A percentile compares a stretch with the other conserved stretches of the same genome.
phyloP scores from a whole-genome alignment of 2,888 invertebrate species.

The Phania funesta region DNA sequence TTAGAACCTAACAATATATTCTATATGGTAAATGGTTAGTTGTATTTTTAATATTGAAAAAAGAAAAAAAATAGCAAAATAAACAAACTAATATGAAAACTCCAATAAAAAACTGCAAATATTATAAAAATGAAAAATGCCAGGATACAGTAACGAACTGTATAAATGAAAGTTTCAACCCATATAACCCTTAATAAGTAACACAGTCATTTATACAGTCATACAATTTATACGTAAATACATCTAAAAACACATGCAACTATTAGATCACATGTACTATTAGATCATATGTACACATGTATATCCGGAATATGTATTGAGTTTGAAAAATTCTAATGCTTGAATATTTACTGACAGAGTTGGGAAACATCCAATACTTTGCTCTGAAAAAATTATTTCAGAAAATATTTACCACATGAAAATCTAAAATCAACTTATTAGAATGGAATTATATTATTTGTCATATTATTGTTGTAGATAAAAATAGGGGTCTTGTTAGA shows the following conservation, averaged over 20 bases:
- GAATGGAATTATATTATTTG: too few relatives aligned
- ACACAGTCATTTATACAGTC: constrained; percentile 39
- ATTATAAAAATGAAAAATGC: constrained; percentile 6
- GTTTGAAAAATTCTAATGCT: too few relatives aligned
- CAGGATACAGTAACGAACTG: constrained; percentile 65
- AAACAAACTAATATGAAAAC: constrained; percentile 60
- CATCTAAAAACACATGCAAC: background rate
- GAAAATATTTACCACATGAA: too few relatives aligned
- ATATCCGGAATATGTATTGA: too few relatives aligned
- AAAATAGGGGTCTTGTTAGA: too few relatives aligned
- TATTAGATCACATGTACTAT: background rate
- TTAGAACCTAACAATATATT: constrained; percentile 40
- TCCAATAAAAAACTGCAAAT: constrained; percentile 52
- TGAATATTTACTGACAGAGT: too few relatives aligned
- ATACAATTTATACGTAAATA: background rate
- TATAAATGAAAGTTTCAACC: constrained; percentile 52
- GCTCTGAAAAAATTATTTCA: too few relatives aligned
- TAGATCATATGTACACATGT: too few relatives aligned
- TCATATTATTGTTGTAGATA: too few relatives aligned
- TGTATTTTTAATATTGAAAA: constrained; percentile 4
- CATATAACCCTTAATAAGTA: constrained; percentile 66
- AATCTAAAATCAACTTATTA: too few relatives aligned
- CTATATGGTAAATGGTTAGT: too few relatives aligned
- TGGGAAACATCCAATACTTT: too few relatives aligned
- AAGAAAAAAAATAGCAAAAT: background rate